Evolutionary conservation across 2,888 invertebrate species (phyloP).

Genomic region (Drosophila cracens): DNA sequence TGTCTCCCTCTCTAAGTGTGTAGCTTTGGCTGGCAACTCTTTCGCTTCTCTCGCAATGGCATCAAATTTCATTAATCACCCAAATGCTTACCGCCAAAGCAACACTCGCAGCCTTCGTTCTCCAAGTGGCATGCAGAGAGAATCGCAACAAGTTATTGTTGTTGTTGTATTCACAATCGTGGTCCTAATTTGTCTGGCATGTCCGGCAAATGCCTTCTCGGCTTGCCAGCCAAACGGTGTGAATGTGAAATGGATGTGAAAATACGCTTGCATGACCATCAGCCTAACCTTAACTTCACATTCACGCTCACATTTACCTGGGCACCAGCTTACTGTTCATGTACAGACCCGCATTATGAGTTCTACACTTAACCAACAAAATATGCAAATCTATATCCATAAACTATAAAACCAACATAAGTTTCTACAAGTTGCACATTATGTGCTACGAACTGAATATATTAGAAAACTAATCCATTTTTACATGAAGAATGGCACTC

Average conservation of each 20-base stretch:
- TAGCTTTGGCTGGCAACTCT: constrained; percentile 10
- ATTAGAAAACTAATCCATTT: not conserved
- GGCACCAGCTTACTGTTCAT: not conserved
- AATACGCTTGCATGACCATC: constrained; percentile 65
- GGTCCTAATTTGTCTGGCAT: constrained; percentile 72
- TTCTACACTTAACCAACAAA: not conserved
- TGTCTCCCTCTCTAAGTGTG: not conserved
- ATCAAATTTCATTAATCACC: constrained; percentile 77
- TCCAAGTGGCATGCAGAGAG: constrained; percentile 29
- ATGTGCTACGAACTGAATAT: not conserved
- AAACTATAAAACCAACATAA: not conserved
- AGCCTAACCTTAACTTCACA: constrained; percentile 26
- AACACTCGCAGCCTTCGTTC: constrained; percentile 37
- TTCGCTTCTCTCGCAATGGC: constrained; percentile 33
- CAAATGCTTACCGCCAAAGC: constrained; percentile 63
- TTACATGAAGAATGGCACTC: not conserved
- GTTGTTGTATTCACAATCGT: constrained; percentile 52
- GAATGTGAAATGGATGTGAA: constrained; percentile 53
- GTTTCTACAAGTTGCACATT: not conserved
- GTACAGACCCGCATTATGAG: not conserved
- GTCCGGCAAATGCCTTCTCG: constrained; percentile 30
- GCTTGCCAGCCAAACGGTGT: constrained; percentile 35
- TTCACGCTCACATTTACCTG: constrained; percentile 11
- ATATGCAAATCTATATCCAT: not conserved
- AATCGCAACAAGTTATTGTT: constrained; percentile 39